Conservation (phyloP, 1,140 invertebrate genomes). For the Colletes latitarsis region DNA sequence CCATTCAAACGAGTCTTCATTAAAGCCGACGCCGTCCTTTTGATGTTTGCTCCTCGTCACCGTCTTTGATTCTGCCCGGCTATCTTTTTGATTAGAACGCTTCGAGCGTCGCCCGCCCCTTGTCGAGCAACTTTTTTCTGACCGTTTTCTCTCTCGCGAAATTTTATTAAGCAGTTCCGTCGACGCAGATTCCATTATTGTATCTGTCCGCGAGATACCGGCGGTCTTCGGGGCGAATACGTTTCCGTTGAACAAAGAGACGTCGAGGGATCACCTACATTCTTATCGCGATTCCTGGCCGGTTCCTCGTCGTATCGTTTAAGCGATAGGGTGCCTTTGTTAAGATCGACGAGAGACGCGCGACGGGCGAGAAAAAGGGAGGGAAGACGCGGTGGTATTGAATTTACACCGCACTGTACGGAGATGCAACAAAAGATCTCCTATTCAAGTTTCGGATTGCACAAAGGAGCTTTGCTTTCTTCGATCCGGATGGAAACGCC, state of each 20-base stretch:
- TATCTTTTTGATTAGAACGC: conserved; percentile 26
- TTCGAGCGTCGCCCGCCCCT: background rate
- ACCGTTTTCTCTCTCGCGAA: background rate
- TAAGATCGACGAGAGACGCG: conserved; percentile 15
- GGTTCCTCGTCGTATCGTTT: conserved; percentile 34
- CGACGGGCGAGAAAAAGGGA: conserved; percentile 14
- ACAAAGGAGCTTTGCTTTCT: conserved; percentile 45
- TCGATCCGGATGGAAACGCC: conserved; percentile 40
- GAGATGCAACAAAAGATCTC: conserved; percentile 33
- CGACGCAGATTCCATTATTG: conserved; percentile 8
- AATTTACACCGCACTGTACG: conserved; percentile 51
- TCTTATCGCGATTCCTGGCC: conserved; percentile 45
- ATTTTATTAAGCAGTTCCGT: conserved; percentile 22
- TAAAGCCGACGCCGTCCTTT: background rate
- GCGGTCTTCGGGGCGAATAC: background rate
- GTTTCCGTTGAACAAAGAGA: conserved; percentile 29
- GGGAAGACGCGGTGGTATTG: conserved; percentile 29
- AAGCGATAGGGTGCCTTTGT: conserved; percentile 30
- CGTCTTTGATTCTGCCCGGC: conserved; percentile 16
- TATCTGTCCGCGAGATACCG: background rate
- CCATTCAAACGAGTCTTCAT: conserved; percentile 24
- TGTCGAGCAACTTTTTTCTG: background rate
- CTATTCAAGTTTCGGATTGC: conserved; percentile 20
- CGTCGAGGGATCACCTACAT: conserved; percentile 40
- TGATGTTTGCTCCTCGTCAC: background rate